Base-by-base conservation (phyloP, 2,113 vertebrate species). In the Caloenas nicobarica region DNA sequence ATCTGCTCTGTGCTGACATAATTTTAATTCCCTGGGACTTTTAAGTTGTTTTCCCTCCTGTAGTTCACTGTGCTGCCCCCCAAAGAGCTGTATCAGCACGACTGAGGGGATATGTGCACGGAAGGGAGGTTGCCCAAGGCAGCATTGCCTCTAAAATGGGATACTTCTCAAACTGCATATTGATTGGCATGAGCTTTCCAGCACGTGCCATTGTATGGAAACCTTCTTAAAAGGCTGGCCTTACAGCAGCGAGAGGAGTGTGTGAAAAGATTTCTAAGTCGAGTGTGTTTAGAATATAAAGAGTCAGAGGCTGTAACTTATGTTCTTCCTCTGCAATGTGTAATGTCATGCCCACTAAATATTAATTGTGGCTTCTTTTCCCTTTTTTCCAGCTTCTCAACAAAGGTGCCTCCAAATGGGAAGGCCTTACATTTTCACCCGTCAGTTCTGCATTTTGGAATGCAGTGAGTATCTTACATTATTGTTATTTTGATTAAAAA, bases 371-470 rank as follows among this genome's bases (percentile, higher is more conserved):
- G 6, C 12, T 80, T 87, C 46, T 84, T 73, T 88, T 48, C 29
- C 62, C 78, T 86, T 62, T 95, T n/a, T 97, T 97, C 82, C 97
- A 99, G 99, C 96, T 99, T 99, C 77, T 98, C 98, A 74, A 95
- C 98, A 91, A 99, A 98, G 96, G 96, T 98, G 34, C 98, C 95
- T 38, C 98, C 96, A 91, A 98, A 96, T 97, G 98, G 98, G 95
- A 99, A 98, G 96, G 98, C 98, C 61, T 97, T 99, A 97, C 98
- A 98, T 98, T 99, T 99, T 96, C 98, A 99, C 95, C 99, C 99
- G 1, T 98, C 99, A 79, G 97, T 98, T 88, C 94, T 99, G 97
- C 98, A 99, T 98, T 99, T 99, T 97, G 99, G 99, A 97, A 97
- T 98, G 86, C 99, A 99, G 99, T 99, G 97, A 99, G 99, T 99